Evolutionary conservation across 2,797 vertebrate species (phyloP), one percentile per base, ranked within the genome.

Genomic region (Propithecus deckenii): DNA sequence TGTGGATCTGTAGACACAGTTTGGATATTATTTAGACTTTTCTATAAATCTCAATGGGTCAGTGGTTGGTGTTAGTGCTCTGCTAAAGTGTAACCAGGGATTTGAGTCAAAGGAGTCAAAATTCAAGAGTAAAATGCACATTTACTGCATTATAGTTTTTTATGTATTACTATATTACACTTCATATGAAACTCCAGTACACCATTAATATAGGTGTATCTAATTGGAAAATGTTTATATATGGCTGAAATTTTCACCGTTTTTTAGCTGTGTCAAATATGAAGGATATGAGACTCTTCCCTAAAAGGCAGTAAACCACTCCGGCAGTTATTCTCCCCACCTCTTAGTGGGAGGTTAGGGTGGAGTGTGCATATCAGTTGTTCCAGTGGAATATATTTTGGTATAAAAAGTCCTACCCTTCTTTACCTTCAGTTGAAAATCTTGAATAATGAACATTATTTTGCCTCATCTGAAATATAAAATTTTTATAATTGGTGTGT

Each of bases 71-170:
- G 25, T 89, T 72, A 22, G 2, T 61, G 67, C 9, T 92, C 11
- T 83, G 8, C 23, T 87, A 52, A 79, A 71, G 72, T 48, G 43
- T 61, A 93, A n/a, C 43, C 9, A 35, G 48, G 75, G 72, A 83
- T 86, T 59, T 95, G 69, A 92, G 43, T 59, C 48, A 91, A 92
- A 93, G 25, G 50, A 75, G 23, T 95, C 43, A 86, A 86, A 89
- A 52, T 76, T 94, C 79, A 89, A 91, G 32, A 14, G 35, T 78
- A 5, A 35, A 59, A 72, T 17, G 12, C 38, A 18, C n/a, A 32
- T 63, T 95, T 72, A 72, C 20, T 11, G 13, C 20, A 79, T 78
- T 30, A 46, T 48, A 75, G 5, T 13, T 55, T 94, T 85, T 81
- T 38, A 22, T 59, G 1, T 86, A 15, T 83, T 86, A 30, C 48